Conservation (phyloP, 2,113 vertebrate genomes). For the Cinclus mexicanus region DNA sequence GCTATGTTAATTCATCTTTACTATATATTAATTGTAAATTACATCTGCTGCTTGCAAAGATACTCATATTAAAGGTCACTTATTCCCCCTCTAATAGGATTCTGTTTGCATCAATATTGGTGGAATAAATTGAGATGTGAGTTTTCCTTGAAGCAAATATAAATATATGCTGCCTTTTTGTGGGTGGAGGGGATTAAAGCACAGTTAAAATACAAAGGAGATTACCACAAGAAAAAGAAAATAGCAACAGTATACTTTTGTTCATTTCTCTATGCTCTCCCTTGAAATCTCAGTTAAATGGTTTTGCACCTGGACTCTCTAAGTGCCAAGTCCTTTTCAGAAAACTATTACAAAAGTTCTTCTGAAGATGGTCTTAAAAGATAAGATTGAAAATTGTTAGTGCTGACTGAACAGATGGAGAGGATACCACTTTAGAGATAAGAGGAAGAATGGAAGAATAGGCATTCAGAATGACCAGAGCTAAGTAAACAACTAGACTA, state of each 20-base stretch:
- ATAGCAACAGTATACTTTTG: background rate
- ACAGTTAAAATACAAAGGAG: background rate
- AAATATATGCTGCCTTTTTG: background rate
- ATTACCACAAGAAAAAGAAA: background rate
- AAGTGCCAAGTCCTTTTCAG: constrained; percentile 5
- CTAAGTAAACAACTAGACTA: constrained; percentile 25
- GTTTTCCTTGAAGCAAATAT: background rate
- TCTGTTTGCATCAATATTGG: background rate
- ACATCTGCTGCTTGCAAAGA: background rate
- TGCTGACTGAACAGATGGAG: constrained; percentile 31
- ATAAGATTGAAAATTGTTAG: constrained; percentile 36
- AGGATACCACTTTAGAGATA: constrained; percentile 27
- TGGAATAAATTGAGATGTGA: background rate
- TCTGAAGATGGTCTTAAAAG: constrained; percentile 41
- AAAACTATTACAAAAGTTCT: constrained; percentile 35
- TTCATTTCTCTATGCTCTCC: background rate
- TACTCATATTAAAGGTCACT: background rate
- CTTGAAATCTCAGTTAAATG: background rate
- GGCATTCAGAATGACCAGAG: background rate
- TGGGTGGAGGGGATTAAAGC: background rate
- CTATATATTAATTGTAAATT: background rate
- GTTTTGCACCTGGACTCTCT: constrained; percentile 4
- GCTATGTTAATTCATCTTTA: background rate
- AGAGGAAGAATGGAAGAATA: constrained; percentile 45
- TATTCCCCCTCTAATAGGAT: background rate